A percentile compares a stretch with the other conserved stretches of the same genome.
phyloP scores from a whole-genome alignment of 2,113 vertebrate species.

The Setophaga coronata region DNA sequence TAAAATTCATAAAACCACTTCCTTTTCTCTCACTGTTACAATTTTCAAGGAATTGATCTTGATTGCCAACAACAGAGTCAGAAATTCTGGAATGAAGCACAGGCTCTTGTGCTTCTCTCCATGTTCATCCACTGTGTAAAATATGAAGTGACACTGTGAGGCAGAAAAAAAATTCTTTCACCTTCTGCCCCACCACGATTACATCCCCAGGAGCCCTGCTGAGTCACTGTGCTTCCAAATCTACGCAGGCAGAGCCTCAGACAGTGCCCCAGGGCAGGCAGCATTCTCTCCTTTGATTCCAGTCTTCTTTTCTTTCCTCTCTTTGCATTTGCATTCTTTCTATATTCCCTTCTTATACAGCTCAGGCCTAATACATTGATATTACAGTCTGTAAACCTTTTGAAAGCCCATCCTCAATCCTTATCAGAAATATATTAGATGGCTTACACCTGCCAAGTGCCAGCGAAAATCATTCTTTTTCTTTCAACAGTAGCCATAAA shows the following conservation, averaged over 20 bases:
- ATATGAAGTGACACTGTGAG: not conserved
- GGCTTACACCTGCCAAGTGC: not conserved
- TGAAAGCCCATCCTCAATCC: not conserved
- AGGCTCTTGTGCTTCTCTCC: not conserved
- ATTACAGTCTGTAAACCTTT: not conserved
- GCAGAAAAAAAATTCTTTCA: constrained; percentile 13
- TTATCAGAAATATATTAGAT: not conserved
- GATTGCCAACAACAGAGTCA: not conserved
- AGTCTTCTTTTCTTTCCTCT: not conserved
- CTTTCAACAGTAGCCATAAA: not conserved
- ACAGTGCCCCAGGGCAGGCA: not conserved
- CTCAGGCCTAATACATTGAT: not conserved
- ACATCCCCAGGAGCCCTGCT: not conserved
- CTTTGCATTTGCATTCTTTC: not conserved
- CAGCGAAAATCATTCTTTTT: not conserved
- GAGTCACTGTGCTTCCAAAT: constrained; percentile 17
- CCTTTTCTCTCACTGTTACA: not conserved
- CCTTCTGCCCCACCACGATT: not conserved
- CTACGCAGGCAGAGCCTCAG: not conserved
- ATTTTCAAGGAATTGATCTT: not conserved
- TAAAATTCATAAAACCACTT: not conserved
- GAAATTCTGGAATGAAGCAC: not conserved
- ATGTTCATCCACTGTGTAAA: not conserved
- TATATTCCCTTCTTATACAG: not conserved
- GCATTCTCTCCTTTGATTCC: not conserved